These are phyloP conservation scores for Drosophila algonquin DNA, from an alignment of 2,888 invertebrate species.

Conservation along the genomic window DNA sequence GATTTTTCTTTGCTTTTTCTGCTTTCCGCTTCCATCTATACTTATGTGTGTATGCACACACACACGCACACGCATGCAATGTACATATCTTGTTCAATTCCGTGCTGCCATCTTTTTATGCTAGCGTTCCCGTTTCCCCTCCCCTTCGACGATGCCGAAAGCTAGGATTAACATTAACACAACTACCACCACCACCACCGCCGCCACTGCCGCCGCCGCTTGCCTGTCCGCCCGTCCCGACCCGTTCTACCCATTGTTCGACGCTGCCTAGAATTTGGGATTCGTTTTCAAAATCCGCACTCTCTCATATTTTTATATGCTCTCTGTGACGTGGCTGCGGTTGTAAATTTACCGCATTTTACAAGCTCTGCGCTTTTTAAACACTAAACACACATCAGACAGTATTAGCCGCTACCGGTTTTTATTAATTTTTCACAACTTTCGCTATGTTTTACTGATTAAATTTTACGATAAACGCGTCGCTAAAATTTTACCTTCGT, in stretches of 20 bases:
- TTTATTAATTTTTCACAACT: slow-evolving; percentile 50
- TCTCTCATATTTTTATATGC: slow-evolving; percentile 53
- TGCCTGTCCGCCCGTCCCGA: slow-evolving; percentile 15
- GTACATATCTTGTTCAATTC: slow-evolving; percentile 71
- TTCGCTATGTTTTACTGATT: slow-evolving; percentile 45
- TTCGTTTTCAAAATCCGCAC: slow-evolving; percentile 56
- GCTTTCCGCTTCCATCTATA: slow-evolving; percentile 41
- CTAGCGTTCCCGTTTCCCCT: slow-evolving; percentile 66
- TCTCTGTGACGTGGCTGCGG: slow-evolving; percentile 72
- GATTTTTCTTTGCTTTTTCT: slow-evolving; percentile 52
- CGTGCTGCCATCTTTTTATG: slow-evolving; percentile 77
- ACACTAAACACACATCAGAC: slow-evolving; percentile 41
- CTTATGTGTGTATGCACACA: slow-evolving; percentile 34
- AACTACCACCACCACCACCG: slow-evolving; percentile 47
- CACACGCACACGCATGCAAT: slow-evolving; percentile 1
- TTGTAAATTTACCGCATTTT: slow-evolving; percentile 71
- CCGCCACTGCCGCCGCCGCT: neutral
- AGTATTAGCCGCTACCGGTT: slow-evolving; percentile 61
- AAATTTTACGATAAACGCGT: slow-evolving; percentile 68
- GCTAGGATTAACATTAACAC: slow-evolving; percentile 65
- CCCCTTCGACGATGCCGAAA: slow-evolving; percentile 57
- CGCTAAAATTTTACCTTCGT: slow-evolving; percentile 77
- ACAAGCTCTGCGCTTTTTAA: slow-evolving; percentile 27
- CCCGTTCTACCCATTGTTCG: slow-evolving; percentile 54
- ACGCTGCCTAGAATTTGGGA: slow-evolving; percentile 55